Conservation (phyloP, 2,113 vertebrate species). For the Taurulus bubalis region DNA sequence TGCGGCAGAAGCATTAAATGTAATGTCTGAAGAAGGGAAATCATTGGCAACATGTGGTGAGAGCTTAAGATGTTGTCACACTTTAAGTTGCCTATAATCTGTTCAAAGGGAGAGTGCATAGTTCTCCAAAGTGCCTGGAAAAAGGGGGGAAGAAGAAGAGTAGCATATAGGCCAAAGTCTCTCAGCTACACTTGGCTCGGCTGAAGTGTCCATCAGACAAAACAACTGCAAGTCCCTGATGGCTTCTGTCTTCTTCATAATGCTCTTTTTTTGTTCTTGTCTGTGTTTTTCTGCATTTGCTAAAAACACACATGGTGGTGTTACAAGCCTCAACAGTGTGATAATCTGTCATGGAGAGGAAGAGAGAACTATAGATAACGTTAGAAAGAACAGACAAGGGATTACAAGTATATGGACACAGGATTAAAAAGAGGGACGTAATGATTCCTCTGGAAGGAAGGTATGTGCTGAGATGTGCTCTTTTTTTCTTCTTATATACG, state of each 20-base stretch:
- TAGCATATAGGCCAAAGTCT: conserved; percentile 42
- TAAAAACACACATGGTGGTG: conserved; percentile 21
- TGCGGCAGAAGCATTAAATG: conserved; percentile 84
- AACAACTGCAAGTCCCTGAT: conserved; percentile 54
- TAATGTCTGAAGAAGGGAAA: conserved; percentile 87
- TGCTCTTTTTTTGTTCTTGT: conserved; percentile 18
- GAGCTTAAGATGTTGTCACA: conserved; percentile 92
- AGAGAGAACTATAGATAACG: conserved; percentile 49
- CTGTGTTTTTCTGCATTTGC: conserved; percentile 29
- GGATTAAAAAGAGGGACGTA: conserved; percentile 77
- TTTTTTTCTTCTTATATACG: conserved; percentile 80
- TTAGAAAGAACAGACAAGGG: conserved; percentile 65
- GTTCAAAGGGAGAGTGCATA: conserved; percentile 86
- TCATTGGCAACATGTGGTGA: conserved; percentile 87
- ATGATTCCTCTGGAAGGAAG: conserved; percentile 78
- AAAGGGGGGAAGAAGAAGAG: conserved; percentile 57
- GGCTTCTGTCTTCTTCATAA: conserved; percentile 53
- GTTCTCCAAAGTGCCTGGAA: conserved; percentile 80
- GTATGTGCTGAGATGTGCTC: conserved; percentile 82
- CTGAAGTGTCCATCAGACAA: conserved; percentile 64
- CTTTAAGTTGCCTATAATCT: conserved; percentile 90
- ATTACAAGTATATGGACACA: conserved; percentile 74
- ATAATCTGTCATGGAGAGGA: conserved; percentile 64
- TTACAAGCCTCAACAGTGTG: conserved; percentile 60
- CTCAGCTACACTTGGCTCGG: conserved; percentile 65